Base-by-base conservation (phyloP, 2,113 vertebrate species). In the Gnathochromis pfefferi region DNA sequence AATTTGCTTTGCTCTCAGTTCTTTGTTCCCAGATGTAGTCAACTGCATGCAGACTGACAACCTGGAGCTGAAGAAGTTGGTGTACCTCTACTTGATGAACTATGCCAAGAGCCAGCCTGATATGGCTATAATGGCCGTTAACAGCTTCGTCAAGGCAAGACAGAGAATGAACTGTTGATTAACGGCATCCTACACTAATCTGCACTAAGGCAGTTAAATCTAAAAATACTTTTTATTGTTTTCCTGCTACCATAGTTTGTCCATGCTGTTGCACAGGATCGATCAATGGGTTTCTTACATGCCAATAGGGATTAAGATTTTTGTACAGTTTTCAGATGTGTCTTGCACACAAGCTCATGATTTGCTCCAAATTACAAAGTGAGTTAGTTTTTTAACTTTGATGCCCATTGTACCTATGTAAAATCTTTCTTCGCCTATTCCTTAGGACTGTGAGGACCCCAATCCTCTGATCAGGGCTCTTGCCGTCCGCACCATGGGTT, bases 41-140 rank as follows among this genome's bases (percentile, higher is more conserved):
- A 99, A 99, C 96, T 99, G 99, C 94, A 99, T 99, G 98, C 99
- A 99, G 96, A 99, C 99, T 0, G 99, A 99, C 95, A 99, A 99
- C 95, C 93, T 99, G 96, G 99, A 99, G 92, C 95, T 99, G 92
- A 99, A 99, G 97, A 99, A 99, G 94, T 94, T 99, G 68, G 99
- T 99, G 9, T 99, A 99, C 90, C 96, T 99, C 8, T 99, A 99
- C 93, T 93, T 99, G 87, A 99, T 99, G 99, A 99, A 99, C 94
- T 99, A 99, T 0, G 99, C 99, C 94, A 99, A 99, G 91, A 99
- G 98, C 83, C 99, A 99, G 90, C 99, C 99, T 5, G 99, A 99
- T 91, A 99, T 99, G 99, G 99, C 99, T 95, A 99, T 99, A 94
- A 99, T 99, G 99, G 99, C 98, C 3, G 99, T 99, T 91, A 99